These are phyloP conservation scores for Andrena minutula DNA, from an alignment of 2,888 invertebrate species.

Conservation along the genomic window DNA sequence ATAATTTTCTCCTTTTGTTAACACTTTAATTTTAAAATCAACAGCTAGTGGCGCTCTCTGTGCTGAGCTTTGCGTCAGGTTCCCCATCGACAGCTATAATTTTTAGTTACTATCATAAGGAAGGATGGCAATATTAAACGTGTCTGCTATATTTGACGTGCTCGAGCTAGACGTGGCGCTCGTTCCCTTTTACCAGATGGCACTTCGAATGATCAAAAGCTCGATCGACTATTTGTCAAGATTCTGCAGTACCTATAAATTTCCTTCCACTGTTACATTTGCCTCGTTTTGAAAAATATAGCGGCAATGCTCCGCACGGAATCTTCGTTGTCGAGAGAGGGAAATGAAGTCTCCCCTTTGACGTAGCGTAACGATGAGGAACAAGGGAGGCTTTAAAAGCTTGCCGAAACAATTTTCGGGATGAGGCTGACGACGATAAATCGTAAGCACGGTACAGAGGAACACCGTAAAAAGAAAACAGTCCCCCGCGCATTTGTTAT, in stretches of 20 bases:
- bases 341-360: conserved; percentile 49
- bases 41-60: too few species aligned
- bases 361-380: conserved; percentile 50
- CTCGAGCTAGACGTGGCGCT: not conserved
- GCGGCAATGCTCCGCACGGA: conserved; percentile 1
- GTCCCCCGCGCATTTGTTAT: conserved; percentile 73
- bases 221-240: not conserved
- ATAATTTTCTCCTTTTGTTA: too few species aligned
- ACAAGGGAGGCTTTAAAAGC: conserved; percentile 66
- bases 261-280: not conserved
- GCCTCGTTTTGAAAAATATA: conserved; percentile 5
- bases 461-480: conserved; percentile 62
- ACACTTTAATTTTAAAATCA: too few species aligned
- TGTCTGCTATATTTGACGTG: not conserved
- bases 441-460: conserved; percentile 60
- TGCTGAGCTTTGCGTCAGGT: too few species aligned
- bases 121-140: not conserved
- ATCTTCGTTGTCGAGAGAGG: conserved; percentile 24
- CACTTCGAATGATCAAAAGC: not conserved
- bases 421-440: conserved; percentile 72
- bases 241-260: not conserved
- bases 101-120: not conserved
- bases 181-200: not conserved
- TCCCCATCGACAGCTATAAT: not conserved
- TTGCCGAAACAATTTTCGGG: conserved; percentile 76